Evolutionary conservation across 53 echinoderm and acorn worm genomes (phyloP).

Genomic region (Patiria pectinifera): DNA sequence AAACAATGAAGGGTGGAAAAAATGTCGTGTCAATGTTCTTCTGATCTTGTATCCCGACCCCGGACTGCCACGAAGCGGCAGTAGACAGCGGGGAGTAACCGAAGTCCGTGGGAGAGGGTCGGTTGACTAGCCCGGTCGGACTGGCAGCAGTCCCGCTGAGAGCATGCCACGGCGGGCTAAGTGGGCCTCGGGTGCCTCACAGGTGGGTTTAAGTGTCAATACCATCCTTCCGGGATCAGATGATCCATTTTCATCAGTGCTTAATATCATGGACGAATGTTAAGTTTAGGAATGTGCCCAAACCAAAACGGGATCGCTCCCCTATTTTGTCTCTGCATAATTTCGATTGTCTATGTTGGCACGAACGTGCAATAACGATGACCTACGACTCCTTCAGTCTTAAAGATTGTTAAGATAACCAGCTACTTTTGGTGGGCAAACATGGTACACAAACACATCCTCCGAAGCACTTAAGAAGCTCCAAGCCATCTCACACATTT

Average conservation of each 20-base stretch:
- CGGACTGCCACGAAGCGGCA: conserved; percentile 9
- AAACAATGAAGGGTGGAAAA: not conserved
- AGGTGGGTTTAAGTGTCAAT: conserved; percentile 60
- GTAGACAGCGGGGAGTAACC: conserved; percentile 40
- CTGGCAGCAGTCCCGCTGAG: conserved; percentile 27
- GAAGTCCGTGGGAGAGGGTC: conserved; percentile 49
- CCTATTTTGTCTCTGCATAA: not conserved
- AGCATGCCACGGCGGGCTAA: conserved; percentile 30
- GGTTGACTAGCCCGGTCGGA: conserved; percentile 28
- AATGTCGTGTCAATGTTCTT: conserved; percentile 42
- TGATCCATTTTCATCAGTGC: conserved; percentile 38
- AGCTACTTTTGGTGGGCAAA: too few species aligned
- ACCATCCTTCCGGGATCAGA: conserved; percentile 49
- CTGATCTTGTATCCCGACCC: conserved; percentile 8
- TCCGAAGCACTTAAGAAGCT: too few species aligned
- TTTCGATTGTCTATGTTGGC: too few species aligned
- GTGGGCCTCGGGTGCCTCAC: conserved; percentile 56
- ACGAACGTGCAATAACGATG: too few species aligned
- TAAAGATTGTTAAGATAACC: too few species aligned
- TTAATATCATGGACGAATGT: too few species aligned
- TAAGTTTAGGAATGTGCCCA: not conserved
- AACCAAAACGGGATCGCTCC: not conserved
- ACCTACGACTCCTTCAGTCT: too few species aligned
- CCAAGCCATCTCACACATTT: too few species aligned
- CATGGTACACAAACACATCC: too few species aligned